Conservation (phyloP, 1,140 invertebrate species). For the Ips typographus region DNA sequence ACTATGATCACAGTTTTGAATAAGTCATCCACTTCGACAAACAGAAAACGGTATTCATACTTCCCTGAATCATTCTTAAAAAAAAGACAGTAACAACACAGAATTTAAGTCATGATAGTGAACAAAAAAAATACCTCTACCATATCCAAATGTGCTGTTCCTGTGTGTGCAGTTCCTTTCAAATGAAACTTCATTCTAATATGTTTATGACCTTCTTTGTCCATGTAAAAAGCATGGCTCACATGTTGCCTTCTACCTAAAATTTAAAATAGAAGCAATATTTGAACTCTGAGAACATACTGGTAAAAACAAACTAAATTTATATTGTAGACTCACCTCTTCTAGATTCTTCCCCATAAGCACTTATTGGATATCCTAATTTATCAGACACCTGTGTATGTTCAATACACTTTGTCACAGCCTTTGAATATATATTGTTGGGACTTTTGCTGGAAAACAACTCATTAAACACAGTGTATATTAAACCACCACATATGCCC, state of each 20-base stretch:
- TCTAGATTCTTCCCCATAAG: constrained; percentile 80
- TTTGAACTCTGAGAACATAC: background rate
- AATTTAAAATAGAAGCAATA: constrained; percentile 12
- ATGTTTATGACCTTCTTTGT: constrained; percentile 72
- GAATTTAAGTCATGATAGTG: background rate
- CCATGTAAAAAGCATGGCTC: constrained; percentile 70
- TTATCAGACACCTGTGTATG: constrained; percentile 71
- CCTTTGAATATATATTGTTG: constrained; percentile 79
- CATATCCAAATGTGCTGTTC: constrained; percentile 83
- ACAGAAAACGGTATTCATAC: constrained; percentile 79
- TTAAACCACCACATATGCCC: constrained; percentile 74
- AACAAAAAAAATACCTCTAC: constrained; percentile 63
- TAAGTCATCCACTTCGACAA: constrained; percentile 80
- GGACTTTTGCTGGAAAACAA: constrained; percentile 85
- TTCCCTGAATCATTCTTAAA: constrained; percentile 74
- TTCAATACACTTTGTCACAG: constrained; percentile 69
- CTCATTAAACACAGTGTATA: constrained; percentile 81
- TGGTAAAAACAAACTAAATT: too few species aligned
- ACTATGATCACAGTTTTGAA: constrained; percentile 69
- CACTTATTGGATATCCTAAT: constrained; percentile 84
- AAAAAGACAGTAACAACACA: constrained; percentile 16
- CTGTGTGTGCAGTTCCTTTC: constrained; percentile 76
- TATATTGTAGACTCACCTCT: constrained; percentile 51
- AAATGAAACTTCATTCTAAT: constrained; percentile 90
- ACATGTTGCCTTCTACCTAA: constrained; percentile 65